These are phyloP conservation scores for Hephaestus fuliginosus DNA, from an alignment of 2,797 vertebrate genomes.

Conservation along the genomic window DNA sequence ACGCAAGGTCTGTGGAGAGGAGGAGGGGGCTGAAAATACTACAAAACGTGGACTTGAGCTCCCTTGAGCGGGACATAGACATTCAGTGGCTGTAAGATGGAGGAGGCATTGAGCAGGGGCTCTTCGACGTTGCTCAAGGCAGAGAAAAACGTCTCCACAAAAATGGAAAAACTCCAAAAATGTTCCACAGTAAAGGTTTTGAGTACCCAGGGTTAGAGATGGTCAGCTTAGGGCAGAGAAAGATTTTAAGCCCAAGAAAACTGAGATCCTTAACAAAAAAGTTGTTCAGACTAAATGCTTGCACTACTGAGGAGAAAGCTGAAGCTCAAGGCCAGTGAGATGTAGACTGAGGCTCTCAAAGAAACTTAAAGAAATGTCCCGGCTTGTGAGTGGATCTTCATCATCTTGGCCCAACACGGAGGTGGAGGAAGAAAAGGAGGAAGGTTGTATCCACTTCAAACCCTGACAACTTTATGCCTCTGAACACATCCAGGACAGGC, in stretches of 20 bases:
- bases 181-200: neutral
- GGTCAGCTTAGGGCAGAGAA: conserved; percentile 10
- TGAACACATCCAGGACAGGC: neutral
- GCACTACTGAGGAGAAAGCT: neutral
- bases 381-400: neutral
- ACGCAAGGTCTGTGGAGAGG: conserved; percentile 17
- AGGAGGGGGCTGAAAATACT: conserved; percentile 20
- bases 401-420: neutral
- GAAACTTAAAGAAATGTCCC: conserved; percentile 1
- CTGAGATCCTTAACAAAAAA: neutral
- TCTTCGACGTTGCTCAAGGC: conserved; percentile 17
- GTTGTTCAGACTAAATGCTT: neutral
- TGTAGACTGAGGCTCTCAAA: neutral
- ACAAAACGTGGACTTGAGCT: conserved; percentile 4
- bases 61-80: neutral
- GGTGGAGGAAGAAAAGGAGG: neutral
- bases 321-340: neutral
- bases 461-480: neutral
- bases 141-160: conserved; percentile 6
- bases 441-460: neutral
- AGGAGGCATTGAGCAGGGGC: neutral
- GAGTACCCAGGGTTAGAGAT: neutral
- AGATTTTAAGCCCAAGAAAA: neutral
- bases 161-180: conserved; percentile 19
- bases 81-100: conserved; percentile 1